Base-by-base conservation (phyloP, 2,888 invertebrate genomes). In the Metallyticus violacea region DNA sequence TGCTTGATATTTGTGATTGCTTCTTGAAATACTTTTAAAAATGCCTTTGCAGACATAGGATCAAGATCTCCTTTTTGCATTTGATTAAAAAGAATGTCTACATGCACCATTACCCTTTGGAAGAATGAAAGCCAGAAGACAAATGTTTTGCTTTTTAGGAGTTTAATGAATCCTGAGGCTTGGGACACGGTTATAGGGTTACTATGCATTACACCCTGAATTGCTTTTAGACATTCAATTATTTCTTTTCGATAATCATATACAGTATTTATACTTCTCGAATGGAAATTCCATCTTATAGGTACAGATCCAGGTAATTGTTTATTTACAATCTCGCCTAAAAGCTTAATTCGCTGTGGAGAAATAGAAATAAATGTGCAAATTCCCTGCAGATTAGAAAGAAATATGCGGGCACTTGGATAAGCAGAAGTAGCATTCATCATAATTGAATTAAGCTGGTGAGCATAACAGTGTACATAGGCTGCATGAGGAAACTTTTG, bases 331-430 rank as follows among this genome's bases (percentile, higher is more conserved):
- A 89, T 76, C 85, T 88, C 82, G 26, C 88, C 85, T 79, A 90
- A 86, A 78, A 89, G 85, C n/a, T 85, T 88, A 26, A 89, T 85
- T 82, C 89, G 86, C 86, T 89, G 88, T 0, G 90, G 88, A 27
- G 88, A 89, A 81, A 89, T 87, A 15, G 89, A 88, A 87, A 90
- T 90, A 89, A 91, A 90, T 22, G 88, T 88, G 25, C 89, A 88
- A 79, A 91, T 87, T 28, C 89, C 89, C 88, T 87, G 88, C 9
- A 90, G 79, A 26, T 88, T 88, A 79, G 87, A 28, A 88, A 90
- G 90, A 89, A 91, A 90, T 26, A 89, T 81, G 78, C 89, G 89
- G 77, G 89, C 89, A 86, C 90, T 89, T 29, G 88, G 86, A 29
- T 90, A 90, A 62, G 87, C 79, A 79, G 86, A 88, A n/a, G 89